Evolutionary conservation across 2,888 invertebrate genomes (phyloP), one percentile per base, ranked within the genome.

Genomic region (Spatulosminthurus flaviceps): DNA sequence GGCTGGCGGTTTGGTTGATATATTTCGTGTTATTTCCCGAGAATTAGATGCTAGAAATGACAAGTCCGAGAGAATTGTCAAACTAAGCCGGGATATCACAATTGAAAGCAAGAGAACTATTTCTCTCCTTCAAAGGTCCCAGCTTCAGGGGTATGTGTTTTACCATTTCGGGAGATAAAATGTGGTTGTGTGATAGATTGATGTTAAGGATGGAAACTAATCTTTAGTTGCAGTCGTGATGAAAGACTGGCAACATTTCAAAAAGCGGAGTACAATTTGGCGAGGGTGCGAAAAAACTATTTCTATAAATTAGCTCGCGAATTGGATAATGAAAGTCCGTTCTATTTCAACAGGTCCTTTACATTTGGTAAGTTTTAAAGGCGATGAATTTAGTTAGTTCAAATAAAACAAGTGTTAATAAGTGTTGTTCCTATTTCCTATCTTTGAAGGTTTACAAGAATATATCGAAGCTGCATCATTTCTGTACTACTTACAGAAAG

Each of bases 91-190:
- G 29, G 96, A 95, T 86, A 91, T 95, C 24, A 95, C 95, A 0
- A 95, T 95, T 83, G 95, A 96, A 86, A 95, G 95, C 88, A 97
- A 97, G 87, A 89, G 95, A 80, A 92, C 94, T 5, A 97, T 96
- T 84, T 96, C 95, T 87, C 88, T 94, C 16, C 88, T 97, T 24
- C 96, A 96, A 87, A 92, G 61, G 26, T n/a, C 64, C 4, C 41
- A 60, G 16, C n/a, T 78, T 28, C 78, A 78, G 28, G 66, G 42
- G 75, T 75, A 64, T 51, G 64, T 60, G 19, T 19, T 26, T n/a
- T n/a, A n/a, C n/a, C n/a, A n/a, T n/a, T n/a, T n/a, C n/a, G n/a
- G n/a, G n/a, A n/a, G n/a, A n/a, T n/a, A 34, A 34, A 34, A 51
- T 51, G 21, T 26, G 9, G n/a, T 51, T 51, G 43, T 43, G 51